These are phyloP conservation scores for Sarcophaga bullata DNA, from an alignment of 1,140 invertebrate genomes.

Conservation along the genomic window DNA sequence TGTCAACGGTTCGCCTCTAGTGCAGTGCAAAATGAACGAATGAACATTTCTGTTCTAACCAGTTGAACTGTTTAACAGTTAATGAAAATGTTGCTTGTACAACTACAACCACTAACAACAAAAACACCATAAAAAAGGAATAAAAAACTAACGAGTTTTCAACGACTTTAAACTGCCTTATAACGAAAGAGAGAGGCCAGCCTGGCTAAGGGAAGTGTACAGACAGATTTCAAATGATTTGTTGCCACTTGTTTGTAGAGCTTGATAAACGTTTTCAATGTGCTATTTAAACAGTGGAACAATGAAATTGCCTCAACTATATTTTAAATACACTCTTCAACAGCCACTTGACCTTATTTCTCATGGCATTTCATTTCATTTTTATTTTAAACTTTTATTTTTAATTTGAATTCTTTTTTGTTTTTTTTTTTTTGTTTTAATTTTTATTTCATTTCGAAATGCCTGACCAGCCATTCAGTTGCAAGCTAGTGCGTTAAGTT, in stretches of 20 bases:
- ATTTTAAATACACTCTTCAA: slow-evolving; percentile 15
- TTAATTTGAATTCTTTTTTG: no score
- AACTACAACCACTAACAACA: not conserved
- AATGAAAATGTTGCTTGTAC: not conserved
- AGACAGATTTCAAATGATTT: not conserved
- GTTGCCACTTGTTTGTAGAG: not conserved
- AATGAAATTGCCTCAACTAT: not conserved
- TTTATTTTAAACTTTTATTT: no score
- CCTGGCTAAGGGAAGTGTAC: not conserved
- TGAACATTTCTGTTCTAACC: no score
- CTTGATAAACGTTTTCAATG: not conserved
- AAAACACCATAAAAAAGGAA: not conserved
- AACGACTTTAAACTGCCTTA: not conserved
- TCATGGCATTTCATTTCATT: no score
- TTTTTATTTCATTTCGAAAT: not conserved
- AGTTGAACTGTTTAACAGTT: not conserved
- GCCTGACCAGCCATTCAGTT: not conserved
- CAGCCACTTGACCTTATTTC: slow-evolving; percentile 1
- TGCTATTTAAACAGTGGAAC: not conserved
- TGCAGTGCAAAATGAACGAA: not conserved
- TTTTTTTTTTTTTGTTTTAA: not conserved
- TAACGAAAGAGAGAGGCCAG: not conserved
- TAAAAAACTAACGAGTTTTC: not conserved
- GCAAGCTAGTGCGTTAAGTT: slow-evolving; percentile 6
- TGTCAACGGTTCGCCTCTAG: not conserved